These are phyloP conservation scores for Timema podura DNA, from an alignment of 2,888 invertebrate species.

Conservation along the genomic window DNA sequence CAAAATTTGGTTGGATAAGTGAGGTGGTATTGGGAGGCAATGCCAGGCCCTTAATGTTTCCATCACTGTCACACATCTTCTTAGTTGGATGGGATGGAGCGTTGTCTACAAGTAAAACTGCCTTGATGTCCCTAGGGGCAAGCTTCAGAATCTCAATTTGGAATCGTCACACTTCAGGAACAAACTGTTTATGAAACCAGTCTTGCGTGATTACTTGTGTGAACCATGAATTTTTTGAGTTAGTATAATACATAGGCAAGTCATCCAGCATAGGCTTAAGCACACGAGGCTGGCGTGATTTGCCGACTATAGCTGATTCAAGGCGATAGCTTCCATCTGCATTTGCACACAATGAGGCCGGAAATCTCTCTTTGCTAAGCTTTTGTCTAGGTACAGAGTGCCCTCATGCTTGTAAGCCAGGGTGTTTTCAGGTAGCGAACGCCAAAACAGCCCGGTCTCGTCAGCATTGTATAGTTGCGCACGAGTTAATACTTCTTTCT, in stretches of 20 bases:
- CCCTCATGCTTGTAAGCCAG: not conserved
- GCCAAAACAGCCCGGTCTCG: not conserved
- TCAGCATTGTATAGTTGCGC: slow-evolving; percentile 4
- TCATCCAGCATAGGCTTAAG: not conserved
- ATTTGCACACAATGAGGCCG: not conserved
- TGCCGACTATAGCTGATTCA: not conserved
- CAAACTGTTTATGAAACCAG: not conserved
- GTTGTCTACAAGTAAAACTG: slow-evolving; percentile 14
- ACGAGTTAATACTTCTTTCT: not conserved
- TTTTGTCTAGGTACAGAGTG: not conserved
- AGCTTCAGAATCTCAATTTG: not conserved
- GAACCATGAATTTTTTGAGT: slow-evolving; percentile 8
- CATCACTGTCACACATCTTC: not conserved
- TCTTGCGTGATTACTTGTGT: not conserved
- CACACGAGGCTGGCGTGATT: not conserved
- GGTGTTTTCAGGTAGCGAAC: not conserved
- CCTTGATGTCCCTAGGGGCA: not conserved
- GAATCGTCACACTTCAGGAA: not conserved
- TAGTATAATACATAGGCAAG: not conserved
- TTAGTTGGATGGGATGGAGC: not conserved
- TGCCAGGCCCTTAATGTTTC: slow-evolving; percentile 12
- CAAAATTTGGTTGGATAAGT: slow-evolving; percentile 8
- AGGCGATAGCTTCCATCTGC: not conserved
- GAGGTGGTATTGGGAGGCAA: slow-evolving; percentile 14
- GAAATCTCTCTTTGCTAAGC: not conserved